Evolutionary conservation across 2,113 vertebrate genomes (phyloP), one percentile per base, ranked within the genome.

Genomic region (Brevimyrus niger): DNA sequence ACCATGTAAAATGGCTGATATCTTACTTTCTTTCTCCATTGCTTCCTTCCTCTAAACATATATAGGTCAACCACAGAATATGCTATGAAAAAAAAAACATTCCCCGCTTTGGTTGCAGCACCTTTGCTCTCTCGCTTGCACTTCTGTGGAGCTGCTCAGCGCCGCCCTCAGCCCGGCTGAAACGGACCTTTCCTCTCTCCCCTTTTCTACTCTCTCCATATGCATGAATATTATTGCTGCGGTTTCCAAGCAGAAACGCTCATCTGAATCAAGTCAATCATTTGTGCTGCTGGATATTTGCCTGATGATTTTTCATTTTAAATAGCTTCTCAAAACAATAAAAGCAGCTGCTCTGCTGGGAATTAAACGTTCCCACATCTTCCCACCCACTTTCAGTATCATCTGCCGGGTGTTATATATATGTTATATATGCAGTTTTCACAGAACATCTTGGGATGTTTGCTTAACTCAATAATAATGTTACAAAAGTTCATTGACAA

Each of bases 1-100:
- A 27, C 1, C 9, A 31, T 13, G n/a, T n/a, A 61, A 61, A 61
- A 61, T 11, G n/a, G n/a, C 73, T 80, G 4, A 17, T 4, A 76
- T 76, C 69, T 76, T 76, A 15, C 73, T 17, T 80, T 80, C 73
- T 42, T 9, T 31, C 73, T 80, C 35, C 17, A 42, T 80, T 42
- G 38, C 88, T 86, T 86, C 44, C 47, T 91, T 91, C 76, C 87
- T 91, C 88, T 84, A 73, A 2, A 35, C 89, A 84, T 61, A 89
- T 76, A 61, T 86, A 88, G 90, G 5, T 3, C 65, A 47, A 46
- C 31, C 11, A 46, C 87, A 58, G 51, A 82, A 51, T 9, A 48
- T 13, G 21, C 1, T 3, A 23, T 38, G 8, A 11, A 21, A 53
- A 48, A 21, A 46, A 85, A 38, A 3, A 13, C 4, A 17, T 87